A percentile compares a stretch with the other conserved stretches of the same genome.
These are phyloP conservation scores for Alca torda DNA, from an alignment of 2,797 vertebrate genomes.

Conservation along the genomic window DNA sequence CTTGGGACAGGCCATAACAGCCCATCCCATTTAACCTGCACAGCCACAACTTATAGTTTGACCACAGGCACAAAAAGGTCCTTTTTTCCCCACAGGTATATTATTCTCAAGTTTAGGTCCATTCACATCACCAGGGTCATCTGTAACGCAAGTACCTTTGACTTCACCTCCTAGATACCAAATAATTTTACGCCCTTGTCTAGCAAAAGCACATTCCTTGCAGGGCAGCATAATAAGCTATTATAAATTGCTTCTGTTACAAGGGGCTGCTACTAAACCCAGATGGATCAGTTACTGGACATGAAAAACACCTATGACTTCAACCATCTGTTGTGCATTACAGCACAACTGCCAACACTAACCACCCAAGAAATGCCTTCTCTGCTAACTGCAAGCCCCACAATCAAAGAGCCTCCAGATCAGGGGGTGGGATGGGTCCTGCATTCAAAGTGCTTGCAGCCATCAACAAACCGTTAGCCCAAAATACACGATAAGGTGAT, in stretches of 20 bases:
- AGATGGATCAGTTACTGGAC: not conserved
- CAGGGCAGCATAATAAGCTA: not conserved
- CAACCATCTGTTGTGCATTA: not conserved
- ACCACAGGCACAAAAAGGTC: not conserved
- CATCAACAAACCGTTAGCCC: not conserved
- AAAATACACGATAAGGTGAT: not conserved
- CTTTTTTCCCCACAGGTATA: not conserved
- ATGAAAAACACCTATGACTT: not conserved
- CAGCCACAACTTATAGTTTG: not conserved
- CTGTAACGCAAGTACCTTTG: not conserved
- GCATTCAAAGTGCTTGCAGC: not conserved
- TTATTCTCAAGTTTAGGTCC: not conserved
- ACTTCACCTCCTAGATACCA: not conserved
- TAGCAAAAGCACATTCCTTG: not conserved
- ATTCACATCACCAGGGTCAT: not conserved
- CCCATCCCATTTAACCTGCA: not conserved
- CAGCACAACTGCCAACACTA: not conserved
- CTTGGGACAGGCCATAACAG: not conserved
- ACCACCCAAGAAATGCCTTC: not conserved
- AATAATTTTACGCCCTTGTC: not conserved
- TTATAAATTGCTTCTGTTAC: not conserved
- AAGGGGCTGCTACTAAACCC: not conserved
- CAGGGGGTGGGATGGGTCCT: rapidly evolving
- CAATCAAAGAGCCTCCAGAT: rapidly evolving
- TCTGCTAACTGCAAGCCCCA: not conserved